Conservation (phyloP, 2,888 invertebrate species). For the Orchesella flavescens region DNA sequence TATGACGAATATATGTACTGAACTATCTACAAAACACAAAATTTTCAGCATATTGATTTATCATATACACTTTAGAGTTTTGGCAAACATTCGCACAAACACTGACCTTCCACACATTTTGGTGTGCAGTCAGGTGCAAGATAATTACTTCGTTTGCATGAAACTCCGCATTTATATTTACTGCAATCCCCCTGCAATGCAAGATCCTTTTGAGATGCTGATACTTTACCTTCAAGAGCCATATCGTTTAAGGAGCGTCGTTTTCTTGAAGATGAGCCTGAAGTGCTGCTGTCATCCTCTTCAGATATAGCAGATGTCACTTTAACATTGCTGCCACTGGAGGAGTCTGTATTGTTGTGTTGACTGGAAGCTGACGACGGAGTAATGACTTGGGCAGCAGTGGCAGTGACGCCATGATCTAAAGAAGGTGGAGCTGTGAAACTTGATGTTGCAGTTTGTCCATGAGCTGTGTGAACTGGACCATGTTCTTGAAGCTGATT, state of each 20-base stretch:
- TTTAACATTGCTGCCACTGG: not conserved
- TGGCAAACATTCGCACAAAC: conserved; percentile 54
- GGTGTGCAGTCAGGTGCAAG: conserved; percentile 49
- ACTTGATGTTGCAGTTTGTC: conserved; percentile 20
- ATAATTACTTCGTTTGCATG: conserved; percentile 49
- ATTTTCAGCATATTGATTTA: not conserved
- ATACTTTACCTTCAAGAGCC: not conserved
- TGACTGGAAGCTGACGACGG: not conserved
- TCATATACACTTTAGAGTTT: conserved; percentile 3
- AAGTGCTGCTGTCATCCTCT: not conserved
- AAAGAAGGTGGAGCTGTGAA: not conserved
- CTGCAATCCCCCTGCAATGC: conserved; percentile 27
- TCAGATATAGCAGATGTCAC: conserved; percentile 10
- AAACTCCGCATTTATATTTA: conserved; percentile 45
- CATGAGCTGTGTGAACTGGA: conserved; percentile 34
- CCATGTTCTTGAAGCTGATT: conserved; percentile 31
- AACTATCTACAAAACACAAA: no score
- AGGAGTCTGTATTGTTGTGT: conserved; percentile 5
- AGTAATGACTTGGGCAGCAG: not conserved
- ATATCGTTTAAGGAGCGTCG: conserved; percentile 45
- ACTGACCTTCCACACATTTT: conserved; percentile 40
- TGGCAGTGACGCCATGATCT: not conserved
- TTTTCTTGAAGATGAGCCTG: not conserved
- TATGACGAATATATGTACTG: no score
- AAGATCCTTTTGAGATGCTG: conserved; percentile 5